phyloP scores from a whole-genome alignment of 2,113 vertebrate genomes.

The Neogobius melanostomus region DNA sequence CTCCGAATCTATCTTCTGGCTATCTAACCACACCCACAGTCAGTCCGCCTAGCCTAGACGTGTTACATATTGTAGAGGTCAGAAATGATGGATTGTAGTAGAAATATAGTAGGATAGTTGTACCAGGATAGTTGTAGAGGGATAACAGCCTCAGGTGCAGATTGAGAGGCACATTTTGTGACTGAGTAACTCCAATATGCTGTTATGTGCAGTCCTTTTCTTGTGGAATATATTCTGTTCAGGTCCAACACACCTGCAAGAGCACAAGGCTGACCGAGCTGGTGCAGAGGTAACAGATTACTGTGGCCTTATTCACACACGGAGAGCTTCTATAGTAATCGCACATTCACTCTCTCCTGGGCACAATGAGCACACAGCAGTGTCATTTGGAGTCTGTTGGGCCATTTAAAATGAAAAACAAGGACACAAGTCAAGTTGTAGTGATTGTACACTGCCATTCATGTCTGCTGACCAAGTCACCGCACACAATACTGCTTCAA shows the following conservation, averaged over 20 bases:
- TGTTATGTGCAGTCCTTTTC: slow-evolving; percentile 7
- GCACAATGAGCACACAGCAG: slow-evolving; percentile 30
- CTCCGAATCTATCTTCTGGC: too few species aligned
- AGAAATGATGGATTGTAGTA: background rate
- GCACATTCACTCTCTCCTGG: slow-evolving; percentile 5
- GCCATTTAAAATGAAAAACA: slow-evolving; percentile 51
- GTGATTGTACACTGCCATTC: slow-evolving; percentile 31
- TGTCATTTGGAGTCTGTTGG: slow-evolving; percentile 39
- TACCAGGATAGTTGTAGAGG: background rate
- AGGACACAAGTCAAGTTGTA: slow-evolving; percentile 45
- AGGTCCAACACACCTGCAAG: slow-evolving; percentile 36
- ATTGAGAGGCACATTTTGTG: slow-evolving; percentile 11
- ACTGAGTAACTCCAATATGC: slow-evolving; percentile 9
- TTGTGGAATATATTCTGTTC: slow-evolving; percentile 10
- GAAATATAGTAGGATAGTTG: background rate
- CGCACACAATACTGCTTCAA: background rate
- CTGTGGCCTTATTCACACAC: slow-evolving; percentile 34
- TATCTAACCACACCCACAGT: too few species aligned
- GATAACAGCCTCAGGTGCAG: slow-evolving; percentile 23
- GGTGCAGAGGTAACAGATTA: slow-evolving; percentile 28
- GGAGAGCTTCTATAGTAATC: slow-evolving; percentile 27
- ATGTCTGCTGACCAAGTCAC: background rate
- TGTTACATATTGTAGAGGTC: background rate
- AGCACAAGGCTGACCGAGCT: background rate
- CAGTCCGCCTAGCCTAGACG: too few species aligned